phyloP scores from a whole-genome alignment of 2,888 invertebrate genomes.

The Stenurella melanura region DNA sequence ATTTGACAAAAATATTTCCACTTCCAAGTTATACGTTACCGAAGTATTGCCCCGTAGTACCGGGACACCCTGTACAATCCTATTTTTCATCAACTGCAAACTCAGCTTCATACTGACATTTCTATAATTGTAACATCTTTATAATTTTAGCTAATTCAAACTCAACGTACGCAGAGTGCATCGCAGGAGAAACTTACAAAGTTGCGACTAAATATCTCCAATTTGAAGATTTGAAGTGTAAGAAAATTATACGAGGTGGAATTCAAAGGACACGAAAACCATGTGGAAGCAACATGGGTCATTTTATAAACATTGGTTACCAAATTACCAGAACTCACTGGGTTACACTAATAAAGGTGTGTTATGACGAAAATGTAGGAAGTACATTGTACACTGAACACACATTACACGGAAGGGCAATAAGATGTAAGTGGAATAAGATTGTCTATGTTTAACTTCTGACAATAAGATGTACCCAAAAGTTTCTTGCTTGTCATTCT shows the following conservation, averaged over 20 bases:
- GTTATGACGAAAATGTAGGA: conserved; percentile 67
- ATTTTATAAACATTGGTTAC: conserved; percentile 66
- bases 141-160: conserved; percentile 63
- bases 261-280: conserved; percentile 59
- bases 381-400: conserved; percentile 69
- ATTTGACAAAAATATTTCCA: too few relatives aligned
- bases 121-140: conserved; percentile 8
- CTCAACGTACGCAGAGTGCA: conserved; percentile 61
- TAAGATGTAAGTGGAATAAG: conserved; percentile 66
- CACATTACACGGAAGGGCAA: conserved; percentile 68
- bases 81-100: too few relatives aligned
- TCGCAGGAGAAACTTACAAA: conserved; percentile 56
- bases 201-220: conserved; percentile 53
- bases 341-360: conserved; percentile 66
- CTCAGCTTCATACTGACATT: too few relatives aligned
- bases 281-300: conserved; percentile 64
- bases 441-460: too few relatives aligned
- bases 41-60: too few relatives aligned
- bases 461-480: too few relatives aligned
- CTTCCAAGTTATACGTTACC: too few relatives aligned
- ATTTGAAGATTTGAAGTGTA: conserved; percentile 63
- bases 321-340: conserved; percentile 58
- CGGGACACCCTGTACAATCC: too few relatives aligned
- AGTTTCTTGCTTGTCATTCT: too few relatives aligned
- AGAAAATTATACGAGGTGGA: conserved; percentile 62